A percentile compares a stretch with the other conserved stretches of the same genome.
Conservation (phyloP, 1,140 invertebrate species). For the Arctopsyche grandis region DNA sequence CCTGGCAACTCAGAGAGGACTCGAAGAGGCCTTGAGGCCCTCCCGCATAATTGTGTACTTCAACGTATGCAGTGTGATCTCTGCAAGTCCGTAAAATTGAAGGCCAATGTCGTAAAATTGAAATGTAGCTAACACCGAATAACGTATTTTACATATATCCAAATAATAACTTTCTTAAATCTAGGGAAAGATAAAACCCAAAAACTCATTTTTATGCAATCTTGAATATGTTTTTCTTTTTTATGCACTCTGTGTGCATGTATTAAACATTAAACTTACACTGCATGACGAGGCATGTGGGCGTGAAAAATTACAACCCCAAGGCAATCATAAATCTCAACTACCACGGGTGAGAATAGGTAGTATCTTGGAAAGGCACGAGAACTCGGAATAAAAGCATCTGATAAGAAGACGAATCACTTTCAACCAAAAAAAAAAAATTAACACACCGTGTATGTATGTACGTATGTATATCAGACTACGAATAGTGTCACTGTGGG, state of each 20-base stretch:
- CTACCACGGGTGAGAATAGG: background rate
- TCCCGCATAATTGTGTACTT: background rate
- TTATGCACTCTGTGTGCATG: background rate
- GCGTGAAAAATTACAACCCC: conserved; percentile 26
- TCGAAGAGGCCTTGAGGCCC: background rate
- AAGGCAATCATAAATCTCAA: background rate
- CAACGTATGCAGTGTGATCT: no score
- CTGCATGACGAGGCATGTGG: conserved; percentile 6
- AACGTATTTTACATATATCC: no score
- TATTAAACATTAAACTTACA: background rate
- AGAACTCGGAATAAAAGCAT: background rate
- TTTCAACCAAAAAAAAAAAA: background rate
- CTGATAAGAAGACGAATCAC: no score
- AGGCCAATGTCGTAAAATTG: no score
- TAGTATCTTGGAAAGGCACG: background rate
- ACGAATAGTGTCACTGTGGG: background rate
- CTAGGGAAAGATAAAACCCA: no score
- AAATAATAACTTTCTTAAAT: no score
- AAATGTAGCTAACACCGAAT: no score
- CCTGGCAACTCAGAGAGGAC: conserved; percentile 40
- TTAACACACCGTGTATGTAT: background rate
- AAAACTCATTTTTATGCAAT: no score
- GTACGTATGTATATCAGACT: no score
- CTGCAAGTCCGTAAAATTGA: no score
- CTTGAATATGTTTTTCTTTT: background rate